Conservation (phyloP, 2,797 vertebrate species). For the Peromyscus melanophrys region DNA sequence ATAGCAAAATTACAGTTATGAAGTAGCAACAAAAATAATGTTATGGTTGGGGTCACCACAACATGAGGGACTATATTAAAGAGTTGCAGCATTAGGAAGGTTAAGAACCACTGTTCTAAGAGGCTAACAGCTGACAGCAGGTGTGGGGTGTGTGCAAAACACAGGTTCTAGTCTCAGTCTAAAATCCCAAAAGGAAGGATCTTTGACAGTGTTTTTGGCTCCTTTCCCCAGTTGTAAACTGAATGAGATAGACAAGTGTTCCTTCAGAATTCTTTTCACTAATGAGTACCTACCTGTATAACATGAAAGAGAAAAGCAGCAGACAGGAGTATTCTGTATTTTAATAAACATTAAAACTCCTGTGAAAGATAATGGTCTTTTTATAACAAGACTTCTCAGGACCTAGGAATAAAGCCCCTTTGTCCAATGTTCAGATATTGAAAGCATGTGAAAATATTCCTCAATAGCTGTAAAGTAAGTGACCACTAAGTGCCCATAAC, state of each 20-base stretch:
- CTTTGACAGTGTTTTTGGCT: neutral
- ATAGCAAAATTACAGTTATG: neutral
- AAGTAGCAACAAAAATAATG: neutral
- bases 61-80: neutral
- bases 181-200: neutral
- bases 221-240: neutral
- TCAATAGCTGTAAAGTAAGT: neutral
- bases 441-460: slow-evolving; percentile 41
- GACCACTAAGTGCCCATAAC: neutral
- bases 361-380: neutral
- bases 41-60: neutral
- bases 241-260: neutral
- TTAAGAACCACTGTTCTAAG: neutral
- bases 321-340: neutral
- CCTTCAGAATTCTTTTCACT: neutral
- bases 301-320: neutral
- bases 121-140: neutral
- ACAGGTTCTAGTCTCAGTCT: neutral
- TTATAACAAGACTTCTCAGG: neutral
- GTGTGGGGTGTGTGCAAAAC: neutral
- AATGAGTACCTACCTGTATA: neutral
- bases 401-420: neutral
- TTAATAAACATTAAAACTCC: neutral
- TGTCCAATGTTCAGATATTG: neutral
- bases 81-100: neutral